Percentiles rank a stretch among this genome's conserved stretches.
Evolutionary conservation across 2,888 invertebrate species (phyloP).

Genomic region (Alcis repandata): DNA sequence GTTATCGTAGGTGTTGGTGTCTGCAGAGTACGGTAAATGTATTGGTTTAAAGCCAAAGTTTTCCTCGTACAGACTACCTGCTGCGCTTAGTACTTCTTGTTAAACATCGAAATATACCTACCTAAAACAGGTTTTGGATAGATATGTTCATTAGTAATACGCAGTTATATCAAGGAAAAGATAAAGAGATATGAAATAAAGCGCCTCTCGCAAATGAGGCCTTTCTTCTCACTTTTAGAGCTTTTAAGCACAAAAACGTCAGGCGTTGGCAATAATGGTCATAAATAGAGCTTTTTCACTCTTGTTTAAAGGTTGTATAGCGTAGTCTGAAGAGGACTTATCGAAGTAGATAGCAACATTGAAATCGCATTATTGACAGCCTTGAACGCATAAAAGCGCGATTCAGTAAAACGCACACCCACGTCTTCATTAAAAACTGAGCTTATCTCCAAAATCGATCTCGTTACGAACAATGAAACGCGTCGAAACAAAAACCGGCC

Average conservation of each 20-base stretch:
- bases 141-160: not conserved
- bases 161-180: not conserved
- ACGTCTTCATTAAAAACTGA: conserved; percentile 81
- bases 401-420: conserved; percentile 69
- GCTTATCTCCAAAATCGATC: conserved; percentile 83
- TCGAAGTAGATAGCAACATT: conserved; percentile 11
- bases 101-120: no score
- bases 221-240: no score
- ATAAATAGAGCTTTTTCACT: no score
- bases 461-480: conserved; percentile 84
- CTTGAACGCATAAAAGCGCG: conserved; percentile 55
- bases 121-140: not conserved
- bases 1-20: conserved; percentile 26
- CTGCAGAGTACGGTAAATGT: not conserved
- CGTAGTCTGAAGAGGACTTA: not conserved
- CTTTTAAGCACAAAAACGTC: no score
- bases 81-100: not conserved
- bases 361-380: conserved; percentile 42
- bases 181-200: no score
- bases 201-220: no score
- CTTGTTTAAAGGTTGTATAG: not conserved
- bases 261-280: no score
- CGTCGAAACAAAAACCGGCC: conserved; percentile 82
- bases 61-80: not conserved
- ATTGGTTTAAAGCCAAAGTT: not conserved